Evolutionary conservation across 2,888 invertebrate genomes (phyloP), one percentile per base, ranked within the genome.

Genomic region (Mythimna loreyi): DNA sequence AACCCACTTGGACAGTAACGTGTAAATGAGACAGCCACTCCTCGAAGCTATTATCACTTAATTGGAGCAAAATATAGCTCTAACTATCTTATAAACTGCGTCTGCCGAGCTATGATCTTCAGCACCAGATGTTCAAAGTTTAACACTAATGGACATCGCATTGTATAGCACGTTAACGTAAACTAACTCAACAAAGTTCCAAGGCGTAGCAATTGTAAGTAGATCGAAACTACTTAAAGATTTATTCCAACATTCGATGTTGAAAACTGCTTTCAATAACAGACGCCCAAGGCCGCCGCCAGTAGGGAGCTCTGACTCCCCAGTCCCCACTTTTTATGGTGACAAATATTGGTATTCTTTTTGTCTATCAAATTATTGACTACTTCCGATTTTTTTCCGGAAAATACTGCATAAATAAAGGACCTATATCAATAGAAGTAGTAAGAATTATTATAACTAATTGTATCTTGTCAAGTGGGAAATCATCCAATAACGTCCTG

Each of bases 161-260:
- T 43, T 65, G 21, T 47, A 59, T 28, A 60, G 19, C 21, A 16
- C 5, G 23, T 47, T 30, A 43, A 63, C 62, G 19, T 61, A 19
- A 36, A 73, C 47, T 49, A 63, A 40, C 30, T 49, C 23, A 49
- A 11, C 40, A 19, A 52, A 43, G 40, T 76, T 76, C n/a, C 21
- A 30, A 40, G 36, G 57, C 36, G 23, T 13, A 47, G n/a, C 21
- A 16, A 19, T 33, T 53, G 62, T 61, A 9, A 52, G 30, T 71
- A 40, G 56, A 69, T 76, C 70, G 77, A 70, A 68, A 68, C 50
- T 68, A 69, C 49, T 69, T 57, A 68, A 68, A 78, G 59, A 70
- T 69, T 53, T 52, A 77, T 58, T 53, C 33, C 28, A 52, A 57
- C 9, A 33, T 57, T 40, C 36, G 30, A 71, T 40, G 36, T 47